Evolutionary conservation across 2,113 vertebrate genomes (phyloP), one percentile per base, ranked within the genome.

Genomic region (Pachycephala philippinensis): DNA sequence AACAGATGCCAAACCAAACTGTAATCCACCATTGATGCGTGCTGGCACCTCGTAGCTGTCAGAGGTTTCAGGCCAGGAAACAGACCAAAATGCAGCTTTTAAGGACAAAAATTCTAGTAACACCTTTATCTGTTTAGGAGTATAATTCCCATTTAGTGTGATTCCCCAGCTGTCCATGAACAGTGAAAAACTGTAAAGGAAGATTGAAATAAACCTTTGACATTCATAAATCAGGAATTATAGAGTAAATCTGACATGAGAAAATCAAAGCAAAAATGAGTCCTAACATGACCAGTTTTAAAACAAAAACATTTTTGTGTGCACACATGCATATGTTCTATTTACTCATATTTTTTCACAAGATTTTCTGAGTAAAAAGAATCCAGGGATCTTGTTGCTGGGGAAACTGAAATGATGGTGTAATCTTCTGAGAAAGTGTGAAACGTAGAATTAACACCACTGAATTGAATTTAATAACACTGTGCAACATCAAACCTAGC

Each of bases 391-490:
- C 3, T 0, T 30, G 69, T 94, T 94, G 92, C 84, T 91, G 90
- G 28, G 91, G 61, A 95, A 96, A 95, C 96, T 93, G 87, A 96
- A 97, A 95, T 97, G 95, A 87, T 75, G 80, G 84, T 50, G 52
- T 93, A 96, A 98, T 97, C 95, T 84, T 95, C 93, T 40, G 23
- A 94, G 66, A 96, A 97, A 91, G 83, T 84, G 95, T 35, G 77
- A 98, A 96, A 96, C 4, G 10, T 95, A 97, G 90, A 97, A 98
- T 98, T 98, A 98, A 97, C 95, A 97, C 89, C 77, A 81, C 60
- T 63, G 94, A 96, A 95, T 33, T 94, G 96, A 97, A 90, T 96
- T 97, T 97, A 97, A 97, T 97, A 97, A 97, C 94, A 95, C 68
- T 83, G 80, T 87, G 90, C 60, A 89, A 89, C 88, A 96, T 90